Percentiles rank a stretch among this genome's conserved stretches.
phyloP scores from a whole-genome alignment of 1,140 invertebrate species.

The Semibalanus balanoides region DNA sequence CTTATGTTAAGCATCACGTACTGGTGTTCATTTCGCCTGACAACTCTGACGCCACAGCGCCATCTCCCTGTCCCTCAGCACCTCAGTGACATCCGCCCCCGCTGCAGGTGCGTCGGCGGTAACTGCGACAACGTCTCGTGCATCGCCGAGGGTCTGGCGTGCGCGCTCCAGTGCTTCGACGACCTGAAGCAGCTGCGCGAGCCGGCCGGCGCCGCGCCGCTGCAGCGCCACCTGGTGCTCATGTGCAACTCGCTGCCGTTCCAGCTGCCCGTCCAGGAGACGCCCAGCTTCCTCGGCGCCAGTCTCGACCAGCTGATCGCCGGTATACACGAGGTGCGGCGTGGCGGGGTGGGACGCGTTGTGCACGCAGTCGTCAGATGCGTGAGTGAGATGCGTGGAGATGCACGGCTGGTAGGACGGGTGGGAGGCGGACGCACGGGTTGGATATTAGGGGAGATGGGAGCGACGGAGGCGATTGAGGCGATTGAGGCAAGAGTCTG shows the following conservation, averaged over 20 bases:
- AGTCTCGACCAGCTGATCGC: constrained; percentile 56
- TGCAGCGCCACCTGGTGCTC: constrained; percentile 66
- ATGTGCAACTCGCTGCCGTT: constrained; percentile 90
- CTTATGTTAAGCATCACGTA: not conserved
- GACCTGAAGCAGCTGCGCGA: constrained; percentile 59
- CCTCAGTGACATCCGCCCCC: not conserved
- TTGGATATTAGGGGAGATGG: too few relatives aligned
- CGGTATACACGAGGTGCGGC: constrained; percentile 49
- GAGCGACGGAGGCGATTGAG: too few relatives aligned
- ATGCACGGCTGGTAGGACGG: too few relatives aligned
- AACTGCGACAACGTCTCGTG: constrained; percentile 75
- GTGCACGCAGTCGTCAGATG: too few relatives aligned
- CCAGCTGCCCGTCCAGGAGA: constrained; percentile 64
- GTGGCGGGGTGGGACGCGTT: too few relatives aligned
- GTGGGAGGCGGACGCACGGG: too few relatives aligned
- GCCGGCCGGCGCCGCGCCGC: constrained; percentile 21
- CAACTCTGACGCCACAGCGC: not conserved
- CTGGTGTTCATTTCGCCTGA: not conserved
- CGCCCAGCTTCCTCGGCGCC: constrained; percentile 48
- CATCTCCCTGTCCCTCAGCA: not conserved
- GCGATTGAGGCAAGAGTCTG: too few relatives aligned
- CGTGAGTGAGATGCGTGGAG: too few relatives aligned
- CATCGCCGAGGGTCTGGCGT: constrained; percentile 76
- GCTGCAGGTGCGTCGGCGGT: constrained; percentile 47
- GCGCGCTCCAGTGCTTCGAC: constrained; percentile 72